A percentile compares a stretch with the other conserved stretches of the same genome.
phyloP scores from a whole-genome alignment of 92 coral and sea anemone species.

The Pocillopora grandis region DNA sequence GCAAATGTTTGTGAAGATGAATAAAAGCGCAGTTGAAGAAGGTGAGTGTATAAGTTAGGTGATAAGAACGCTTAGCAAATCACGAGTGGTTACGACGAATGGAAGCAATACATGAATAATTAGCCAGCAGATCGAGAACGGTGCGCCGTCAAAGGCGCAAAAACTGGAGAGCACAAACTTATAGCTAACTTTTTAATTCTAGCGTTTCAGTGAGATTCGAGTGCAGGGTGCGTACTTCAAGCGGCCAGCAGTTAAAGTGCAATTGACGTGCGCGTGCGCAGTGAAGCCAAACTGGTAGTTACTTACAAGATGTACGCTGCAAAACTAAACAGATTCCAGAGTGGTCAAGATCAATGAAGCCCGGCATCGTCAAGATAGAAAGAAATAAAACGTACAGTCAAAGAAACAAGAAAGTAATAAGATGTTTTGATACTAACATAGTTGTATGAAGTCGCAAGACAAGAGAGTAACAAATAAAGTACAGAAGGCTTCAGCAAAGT shows the following conservation, averaged over 20 bases:
- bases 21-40: no score
- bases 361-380: conserved; percentile 24
- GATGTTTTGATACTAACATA: no score
- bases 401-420: neutral
- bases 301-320: conserved; percentile 66
- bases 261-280: conserved; percentile 1
- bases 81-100: no score
- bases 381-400: conserved; percentile 27
- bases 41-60: no score
- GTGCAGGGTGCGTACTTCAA: neutral
- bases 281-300: neutral
- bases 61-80: no score
- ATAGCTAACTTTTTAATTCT: neutral
- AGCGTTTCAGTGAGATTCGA: neutral
- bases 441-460: no score
- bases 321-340: conserved; percentile 60
- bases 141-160: neutral
- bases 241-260: neutral
- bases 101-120: no score
- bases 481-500: no score
- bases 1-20: no score
- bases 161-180: neutral
- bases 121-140: no score
- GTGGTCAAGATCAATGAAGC: conserved; percentile 8
- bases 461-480: no score